phyloP scores from a whole-genome alignment of 2,888 invertebrate species.

The Calliphora vomitoria region DNA sequence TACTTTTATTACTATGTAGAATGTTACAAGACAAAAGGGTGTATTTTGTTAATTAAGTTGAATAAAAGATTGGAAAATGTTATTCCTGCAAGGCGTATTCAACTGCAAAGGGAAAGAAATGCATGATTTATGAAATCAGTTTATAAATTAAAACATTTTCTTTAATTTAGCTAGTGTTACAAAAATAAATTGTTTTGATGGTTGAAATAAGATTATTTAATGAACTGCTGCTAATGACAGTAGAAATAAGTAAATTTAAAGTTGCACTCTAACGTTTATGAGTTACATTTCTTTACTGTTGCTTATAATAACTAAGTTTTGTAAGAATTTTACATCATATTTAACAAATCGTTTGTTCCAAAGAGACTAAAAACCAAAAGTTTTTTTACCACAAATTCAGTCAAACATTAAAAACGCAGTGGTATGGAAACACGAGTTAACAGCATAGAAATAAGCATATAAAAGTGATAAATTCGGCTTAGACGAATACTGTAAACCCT shows the following conservation, averaged over 20 bases:
- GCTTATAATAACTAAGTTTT: neutral
- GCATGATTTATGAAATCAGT: conserved; percentile 24
- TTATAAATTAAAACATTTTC: neutral
- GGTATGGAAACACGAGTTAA: neutral
- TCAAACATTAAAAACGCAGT: conserved; percentile 10
- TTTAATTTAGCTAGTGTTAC: neutral
- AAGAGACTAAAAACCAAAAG: neutral
- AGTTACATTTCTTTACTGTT: neutral
- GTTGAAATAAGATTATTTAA: neutral
- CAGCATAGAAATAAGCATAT: neutral
- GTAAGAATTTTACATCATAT: neutral
- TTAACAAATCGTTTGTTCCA: neutral
- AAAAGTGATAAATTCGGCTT: no score
- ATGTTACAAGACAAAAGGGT: conserved; percentile 47
- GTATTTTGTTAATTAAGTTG: conserved; percentile 61
- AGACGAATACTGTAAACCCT: no score
- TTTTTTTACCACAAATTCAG: neutral
- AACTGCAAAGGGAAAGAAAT: neutral
- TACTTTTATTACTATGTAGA: conserved; percentile 35
- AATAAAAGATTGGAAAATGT: conserved; percentile 8
- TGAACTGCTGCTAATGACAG: conserved; percentile 43
- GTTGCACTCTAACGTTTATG: neutral
- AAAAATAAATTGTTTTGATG: neutral
- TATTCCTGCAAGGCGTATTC: neutral
- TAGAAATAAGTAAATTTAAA: neutral